Conservation (phyloP, 2,888 invertebrate genomes). For the Creontiades dilutus region DNA sequence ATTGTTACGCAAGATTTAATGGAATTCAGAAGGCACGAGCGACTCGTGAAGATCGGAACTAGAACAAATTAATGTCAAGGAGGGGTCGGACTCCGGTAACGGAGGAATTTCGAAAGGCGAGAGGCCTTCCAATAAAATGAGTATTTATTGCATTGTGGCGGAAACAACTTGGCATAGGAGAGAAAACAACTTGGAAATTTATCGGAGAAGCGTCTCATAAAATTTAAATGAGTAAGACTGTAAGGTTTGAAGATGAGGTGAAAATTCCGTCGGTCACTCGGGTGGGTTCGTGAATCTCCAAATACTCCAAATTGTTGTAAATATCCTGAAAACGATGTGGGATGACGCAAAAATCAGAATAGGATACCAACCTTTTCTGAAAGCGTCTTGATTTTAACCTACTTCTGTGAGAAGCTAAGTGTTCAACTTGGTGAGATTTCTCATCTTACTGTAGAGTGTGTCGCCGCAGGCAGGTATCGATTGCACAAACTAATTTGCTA, state of each 20-base stretch:
- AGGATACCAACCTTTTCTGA: background rate
- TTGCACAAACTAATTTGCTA: no score
- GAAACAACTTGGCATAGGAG: background rate
- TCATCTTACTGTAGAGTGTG: no score
- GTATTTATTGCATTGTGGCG: background rate
- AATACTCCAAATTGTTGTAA: no score
- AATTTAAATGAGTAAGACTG: background rate
- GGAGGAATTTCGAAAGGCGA: background rate
- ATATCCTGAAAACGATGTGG: no score
- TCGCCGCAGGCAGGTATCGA: no score
- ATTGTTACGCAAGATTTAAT: conserved; percentile 43
- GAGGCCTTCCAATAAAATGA: background rate
- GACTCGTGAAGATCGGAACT: conserved; percentile 36
- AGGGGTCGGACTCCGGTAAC: background rate
- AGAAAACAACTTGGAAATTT: background rate
- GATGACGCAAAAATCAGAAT: no score
- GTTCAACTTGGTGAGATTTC: no score
- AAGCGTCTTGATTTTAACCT: background rate
- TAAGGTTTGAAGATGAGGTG: no score
- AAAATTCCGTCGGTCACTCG: no score
- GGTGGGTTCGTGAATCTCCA: no score
- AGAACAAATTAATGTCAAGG: conserved; percentile 41
- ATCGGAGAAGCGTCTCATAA: background rate
- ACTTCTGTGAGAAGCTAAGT: no score
- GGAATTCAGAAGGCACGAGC: conserved; percentile 33